Evolutionary conservation across 1,140 invertebrate genomes (phyloP).

Genomic region (Drosophila sp.): DNA sequence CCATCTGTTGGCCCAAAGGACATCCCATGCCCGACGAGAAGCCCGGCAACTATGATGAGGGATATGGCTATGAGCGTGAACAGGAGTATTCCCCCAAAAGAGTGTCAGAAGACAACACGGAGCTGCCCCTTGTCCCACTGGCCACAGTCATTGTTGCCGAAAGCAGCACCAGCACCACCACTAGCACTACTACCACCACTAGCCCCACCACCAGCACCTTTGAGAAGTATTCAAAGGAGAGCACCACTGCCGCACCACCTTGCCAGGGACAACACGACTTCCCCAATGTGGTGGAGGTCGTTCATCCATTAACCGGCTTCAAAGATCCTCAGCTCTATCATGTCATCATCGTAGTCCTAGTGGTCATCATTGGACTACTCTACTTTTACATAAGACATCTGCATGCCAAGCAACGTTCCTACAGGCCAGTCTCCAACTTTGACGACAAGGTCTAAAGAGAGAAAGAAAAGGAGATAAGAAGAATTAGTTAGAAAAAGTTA

Average conservation of each 20-base stretch:
- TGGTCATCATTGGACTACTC: constrained; percentile 6
- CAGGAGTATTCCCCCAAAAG: background rate
- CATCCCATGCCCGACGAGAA: constrained; percentile 66
- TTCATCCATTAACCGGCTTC: constrained; percentile 8
- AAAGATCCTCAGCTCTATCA: constrained; percentile 1
- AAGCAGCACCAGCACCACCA: constrained; percentile 7
- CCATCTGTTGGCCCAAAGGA: constrained; percentile 75
- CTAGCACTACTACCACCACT: constrained; percentile 7
- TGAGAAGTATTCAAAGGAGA: background rate
- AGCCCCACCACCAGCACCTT: constrained; percentile 8
- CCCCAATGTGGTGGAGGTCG: constrained; percentile 59
- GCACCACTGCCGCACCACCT: constrained; percentile 34
- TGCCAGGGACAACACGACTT: constrained; percentile 42
- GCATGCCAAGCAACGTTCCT: constrained; percentile 78
- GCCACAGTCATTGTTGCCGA: constrained; percentile 11
- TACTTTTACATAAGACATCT: constrained; percentile 54
- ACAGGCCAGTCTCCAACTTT: constrained; percentile 74
- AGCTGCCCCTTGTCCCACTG: constrained; percentile 10
- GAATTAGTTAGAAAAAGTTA: constrained; percentile 2
- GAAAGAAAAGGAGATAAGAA: background rate
- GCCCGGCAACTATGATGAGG: constrained; percentile 28
- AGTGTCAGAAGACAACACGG: background rate
- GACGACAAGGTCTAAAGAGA: constrained; percentile 74
- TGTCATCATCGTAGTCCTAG: constrained; percentile 25
- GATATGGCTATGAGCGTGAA: constrained; percentile 42